phyloP scores from a whole-genome alignment of 2,797 vertebrate species.

The Heterohyrax brucei region DNA sequence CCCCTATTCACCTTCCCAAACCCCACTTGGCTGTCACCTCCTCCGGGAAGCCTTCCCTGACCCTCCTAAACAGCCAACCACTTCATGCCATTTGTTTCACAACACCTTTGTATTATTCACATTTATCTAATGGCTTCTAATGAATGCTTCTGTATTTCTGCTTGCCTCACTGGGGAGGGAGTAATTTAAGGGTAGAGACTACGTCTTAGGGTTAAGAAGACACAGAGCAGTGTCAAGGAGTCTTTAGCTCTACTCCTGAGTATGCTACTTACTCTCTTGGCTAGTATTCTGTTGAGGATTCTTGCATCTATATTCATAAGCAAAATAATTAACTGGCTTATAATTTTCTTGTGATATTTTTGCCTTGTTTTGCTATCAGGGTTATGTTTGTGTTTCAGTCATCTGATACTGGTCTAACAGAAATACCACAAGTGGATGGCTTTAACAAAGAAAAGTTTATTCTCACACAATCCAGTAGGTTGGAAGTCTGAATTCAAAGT shows the following conservation, averaged over 20 bases:
- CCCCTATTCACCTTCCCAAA: constrained; percentile 42
- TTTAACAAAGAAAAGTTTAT: no score
- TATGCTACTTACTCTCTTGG: not conserved
- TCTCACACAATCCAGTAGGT: no score
- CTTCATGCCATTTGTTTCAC: not conserved
- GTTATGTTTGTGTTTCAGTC: not conserved
- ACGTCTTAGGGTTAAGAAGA: not conserved
- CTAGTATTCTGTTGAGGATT: not conserved
- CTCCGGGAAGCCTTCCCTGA: not conserved
- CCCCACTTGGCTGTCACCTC: not conserved
- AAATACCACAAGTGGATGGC: no score
- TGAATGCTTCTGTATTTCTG: not conserved
- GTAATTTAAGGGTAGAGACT: not conserved
- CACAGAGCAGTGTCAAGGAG: not conserved
- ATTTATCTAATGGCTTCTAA: not conserved
- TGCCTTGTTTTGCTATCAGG: not conserved
- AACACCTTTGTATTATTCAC: not conserved
- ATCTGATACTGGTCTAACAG: no score
- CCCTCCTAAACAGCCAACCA: not conserved
- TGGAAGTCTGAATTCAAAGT: no score
- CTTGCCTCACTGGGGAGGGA: not conserved
- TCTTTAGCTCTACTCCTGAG: not conserved
- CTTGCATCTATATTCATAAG: not conserved
- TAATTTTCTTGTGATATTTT: not conserved
- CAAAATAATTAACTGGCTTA: not conserved